Percentiles rank a stretch among this genome's conserved stretches.
phyloP scores from a whole-genome alignment of 2,113 vertebrate genomes.

The Xiphias gladius region DNA sequence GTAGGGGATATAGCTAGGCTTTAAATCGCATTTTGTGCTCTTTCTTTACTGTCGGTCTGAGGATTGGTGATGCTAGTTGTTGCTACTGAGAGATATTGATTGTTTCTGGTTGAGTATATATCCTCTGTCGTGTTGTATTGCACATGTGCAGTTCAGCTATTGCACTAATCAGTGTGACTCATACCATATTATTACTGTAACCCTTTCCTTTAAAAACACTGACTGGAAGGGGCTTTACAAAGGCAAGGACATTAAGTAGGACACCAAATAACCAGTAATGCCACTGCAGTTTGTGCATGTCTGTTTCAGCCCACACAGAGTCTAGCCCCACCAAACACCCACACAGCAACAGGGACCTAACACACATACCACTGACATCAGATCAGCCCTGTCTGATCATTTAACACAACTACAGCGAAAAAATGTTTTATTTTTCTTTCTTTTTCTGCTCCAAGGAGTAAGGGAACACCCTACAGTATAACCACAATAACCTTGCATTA shows the following conservation, averaged over 20 bases:
- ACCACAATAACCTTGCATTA: not conserved
- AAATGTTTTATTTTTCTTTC: not conserved
- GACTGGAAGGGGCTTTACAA: slow-evolving; percentile 24
- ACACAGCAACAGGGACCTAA: slow-evolving; percentile 35
- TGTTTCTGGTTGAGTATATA: not conserved
- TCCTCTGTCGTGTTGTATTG: not conserved
- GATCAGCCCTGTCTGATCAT: slow-evolving; percentile 36
- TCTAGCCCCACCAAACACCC: slow-evolving; percentile 57
- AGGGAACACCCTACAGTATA: not conserved
- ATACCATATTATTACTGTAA: slow-evolving; percentile 20
- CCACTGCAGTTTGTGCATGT: slow-evolving; percentile 34
- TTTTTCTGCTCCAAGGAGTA: not conserved
- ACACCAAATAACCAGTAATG: slow-evolving; percentile 22
- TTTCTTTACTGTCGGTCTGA: not conserved
- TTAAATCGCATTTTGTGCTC: not conserved
- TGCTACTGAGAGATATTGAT: not conserved
- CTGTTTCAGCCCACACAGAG: slow-evolving; percentile 53
- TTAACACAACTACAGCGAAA: slow-evolving; percentile 13
- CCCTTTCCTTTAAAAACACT: slow-evolving; percentile 3
- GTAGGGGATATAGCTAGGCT: not conserved
- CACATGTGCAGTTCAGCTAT: slow-evolving; percentile 14
- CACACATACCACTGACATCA: slow-evolving; percentile 55
- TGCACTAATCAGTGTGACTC: slow-evolving; percentile 22
- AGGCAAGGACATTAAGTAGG: slow-evolving; percentile 23
- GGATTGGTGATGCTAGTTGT: not conserved